Conservation (phyloP, 2,888 invertebrate genomes). For the Busseola fusca region DNA sequence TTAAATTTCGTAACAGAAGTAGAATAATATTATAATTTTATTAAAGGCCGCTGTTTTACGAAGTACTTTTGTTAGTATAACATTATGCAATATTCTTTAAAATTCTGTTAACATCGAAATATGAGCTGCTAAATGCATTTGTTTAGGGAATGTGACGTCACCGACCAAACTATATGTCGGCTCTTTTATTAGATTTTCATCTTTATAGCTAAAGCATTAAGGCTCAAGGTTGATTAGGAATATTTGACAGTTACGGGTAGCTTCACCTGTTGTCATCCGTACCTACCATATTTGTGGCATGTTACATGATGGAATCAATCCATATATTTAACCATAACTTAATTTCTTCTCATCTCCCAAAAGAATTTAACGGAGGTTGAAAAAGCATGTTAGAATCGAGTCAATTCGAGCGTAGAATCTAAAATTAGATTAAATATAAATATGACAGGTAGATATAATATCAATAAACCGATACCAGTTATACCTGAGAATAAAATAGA, state of each 20-base stretch:
- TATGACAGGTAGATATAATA: conserved; percentile 22
- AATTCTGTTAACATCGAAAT: conserved; percentile 6
- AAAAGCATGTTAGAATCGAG: conserved; percentile 9
- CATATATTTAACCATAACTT: not conserved
- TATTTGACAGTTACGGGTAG: too few relatives aligned
- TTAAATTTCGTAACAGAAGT: conserved; percentile 49
- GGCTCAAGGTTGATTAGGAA: too few relatives aligned
- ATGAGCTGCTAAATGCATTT: conserved; percentile 11
- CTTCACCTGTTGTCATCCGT: too few relatives aligned
- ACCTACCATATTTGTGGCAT: not conserved
- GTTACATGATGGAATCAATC: not conserved
- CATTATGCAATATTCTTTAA: conserved; percentile 23
- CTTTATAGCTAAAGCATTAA: too few relatives aligned
- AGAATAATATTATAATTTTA: conserved; percentile 44
- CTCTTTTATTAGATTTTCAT: too few relatives aligned
- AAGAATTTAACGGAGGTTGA: not conserved
- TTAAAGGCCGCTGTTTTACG: conserved; percentile 30
- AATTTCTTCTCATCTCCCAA: not conserved
- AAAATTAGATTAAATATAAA: conserved; percentile 22
- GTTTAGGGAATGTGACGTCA: not conserved
- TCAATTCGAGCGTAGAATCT: conserved; percentile 18
- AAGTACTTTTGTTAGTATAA: conserved; percentile 6
- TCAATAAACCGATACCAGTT: conserved; percentile 35
- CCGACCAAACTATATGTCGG: too few relatives aligned
- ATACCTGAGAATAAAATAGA: conserved; percentile 19